A percentile compares a stretch with the other conserved stretches of the same genome.
Evolutionary conservation across 2,888 invertebrate species (phyloP).

Genomic region (Deladenus siricidicola): DNA sequence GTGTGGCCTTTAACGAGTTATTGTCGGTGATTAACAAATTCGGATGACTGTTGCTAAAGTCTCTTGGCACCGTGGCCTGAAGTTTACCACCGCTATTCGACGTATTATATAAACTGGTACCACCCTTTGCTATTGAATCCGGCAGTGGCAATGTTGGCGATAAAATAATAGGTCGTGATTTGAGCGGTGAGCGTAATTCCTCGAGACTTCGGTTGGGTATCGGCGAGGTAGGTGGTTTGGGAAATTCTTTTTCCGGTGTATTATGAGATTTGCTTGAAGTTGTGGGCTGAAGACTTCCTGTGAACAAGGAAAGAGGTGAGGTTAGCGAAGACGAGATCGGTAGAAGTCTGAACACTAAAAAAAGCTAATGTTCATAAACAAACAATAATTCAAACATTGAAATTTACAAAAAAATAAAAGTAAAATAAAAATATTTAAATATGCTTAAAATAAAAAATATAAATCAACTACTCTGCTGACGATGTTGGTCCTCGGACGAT

Average conservation of each 20-base stretch:
- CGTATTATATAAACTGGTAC: background rate
- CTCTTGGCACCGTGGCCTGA: background rate
- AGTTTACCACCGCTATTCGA: too few species aligned
- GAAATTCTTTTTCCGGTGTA: slow-evolving; percentile 18
- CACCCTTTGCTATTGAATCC: background rate
- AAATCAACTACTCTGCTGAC: too few species aligned
- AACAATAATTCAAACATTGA: too few species aligned
- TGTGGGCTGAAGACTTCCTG: background rate
- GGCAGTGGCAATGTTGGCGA: slow-evolving; percentile 5
- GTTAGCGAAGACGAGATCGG: background rate
- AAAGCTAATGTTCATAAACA: too few species aligned
- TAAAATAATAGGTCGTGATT: slow-evolving; percentile 10
- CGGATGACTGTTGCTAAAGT: background rate
- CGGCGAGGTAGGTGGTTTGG: slow-evolving; percentile 46
- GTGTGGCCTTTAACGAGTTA: too few species aligned
- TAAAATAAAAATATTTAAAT: too few species aligned
- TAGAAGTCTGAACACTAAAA: background rate
- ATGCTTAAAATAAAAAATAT: too few species aligned
- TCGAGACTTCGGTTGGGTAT: slow-evolving; percentile 31
- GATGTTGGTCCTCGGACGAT: too few species aligned
- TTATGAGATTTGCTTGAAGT: too few species aligned
- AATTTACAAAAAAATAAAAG: too few species aligned
- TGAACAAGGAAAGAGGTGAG: background rate
- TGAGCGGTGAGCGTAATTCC: background rate
- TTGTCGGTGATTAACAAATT: too few species aligned